These are phyloP conservation scores for Neuroscelio doddi DNA, from an alignment of 2,888 invertebrate genomes.

Conservation along the genomic window DNA sequence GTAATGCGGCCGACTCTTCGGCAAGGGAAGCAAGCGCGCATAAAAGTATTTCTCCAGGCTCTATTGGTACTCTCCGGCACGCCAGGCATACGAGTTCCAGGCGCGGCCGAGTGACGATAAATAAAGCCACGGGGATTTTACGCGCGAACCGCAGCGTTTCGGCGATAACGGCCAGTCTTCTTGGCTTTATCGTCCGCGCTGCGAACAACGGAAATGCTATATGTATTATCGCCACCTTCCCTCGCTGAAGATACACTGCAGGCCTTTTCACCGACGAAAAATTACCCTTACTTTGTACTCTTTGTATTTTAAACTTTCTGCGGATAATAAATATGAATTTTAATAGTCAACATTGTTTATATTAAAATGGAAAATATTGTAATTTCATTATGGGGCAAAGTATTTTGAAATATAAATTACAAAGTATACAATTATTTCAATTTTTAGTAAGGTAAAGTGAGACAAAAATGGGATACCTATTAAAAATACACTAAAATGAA, in stretches of 20 bases:
- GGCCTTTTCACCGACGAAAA: neutral
- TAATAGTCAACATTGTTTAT: no score
- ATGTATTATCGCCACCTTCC: conserved; percentile 19
- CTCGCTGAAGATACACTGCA: no score
- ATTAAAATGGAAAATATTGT: no score
- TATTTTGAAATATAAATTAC: no score
- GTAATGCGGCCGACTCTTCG: conserved; percentile 57
- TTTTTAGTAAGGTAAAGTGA: no score
- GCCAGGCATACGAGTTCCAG: conserved; percentile 38
- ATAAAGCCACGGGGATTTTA: conserved; percentile 64
- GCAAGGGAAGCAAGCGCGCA: conserved; percentile 51
- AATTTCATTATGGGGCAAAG: no score
- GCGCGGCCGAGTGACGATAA: conserved; percentile 55
- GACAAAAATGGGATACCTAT: no score
- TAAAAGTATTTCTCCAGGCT: conserved; percentile 55
- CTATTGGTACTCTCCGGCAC: conserved; percentile 26
- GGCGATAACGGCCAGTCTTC: conserved; percentile 48
- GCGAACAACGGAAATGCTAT: conserved; percentile 27
- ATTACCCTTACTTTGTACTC: neutral
- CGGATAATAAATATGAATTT: no score
- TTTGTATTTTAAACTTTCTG: conserved; percentile 14
- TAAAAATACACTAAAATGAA: no score
- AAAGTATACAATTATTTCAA: no score
- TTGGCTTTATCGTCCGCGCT: conserved; percentile 34
- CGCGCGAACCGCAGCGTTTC: conserved; percentile 55